phyloP scores from a whole-genome alignment of 92 coral and sea anemone genomes.

The Paramuricea clavata region DNA sequence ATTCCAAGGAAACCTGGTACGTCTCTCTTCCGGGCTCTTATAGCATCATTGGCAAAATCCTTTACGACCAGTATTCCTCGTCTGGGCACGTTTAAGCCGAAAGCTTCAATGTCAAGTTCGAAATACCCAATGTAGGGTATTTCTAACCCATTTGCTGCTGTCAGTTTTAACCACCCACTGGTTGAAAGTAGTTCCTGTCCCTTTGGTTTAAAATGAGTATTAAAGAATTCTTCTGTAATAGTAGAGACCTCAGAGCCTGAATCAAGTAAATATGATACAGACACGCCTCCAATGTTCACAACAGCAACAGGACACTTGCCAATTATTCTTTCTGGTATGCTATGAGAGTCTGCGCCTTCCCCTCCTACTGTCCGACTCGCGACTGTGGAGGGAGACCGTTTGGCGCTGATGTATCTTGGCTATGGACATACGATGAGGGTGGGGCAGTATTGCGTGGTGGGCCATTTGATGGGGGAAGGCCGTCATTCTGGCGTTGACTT shows the following conservation, averaged over 20 bases:
- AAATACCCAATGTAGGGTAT: conserved; percentile 73
- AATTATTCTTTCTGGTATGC: conserved; percentile 58
- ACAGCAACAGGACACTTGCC: conserved; percentile 69
- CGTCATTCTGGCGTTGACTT: conserved; percentile 8
- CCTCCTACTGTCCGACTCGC: conserved; percentile 55
- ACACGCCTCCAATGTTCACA: conserved; percentile 62
- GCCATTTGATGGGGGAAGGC: background rate
- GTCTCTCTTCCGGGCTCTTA: conserved; percentile 36
- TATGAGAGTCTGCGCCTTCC: conserved; percentile 50
- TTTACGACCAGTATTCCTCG: conserved; percentile 73
- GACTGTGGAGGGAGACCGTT: conserved; percentile 41
- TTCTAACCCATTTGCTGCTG: conserved; percentile 77
- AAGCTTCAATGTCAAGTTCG: conserved; percentile 70
- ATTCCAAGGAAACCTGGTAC: conserved; percentile 77
- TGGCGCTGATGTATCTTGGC: conserved; percentile 24
- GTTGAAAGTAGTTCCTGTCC: conserved; percentile 59
- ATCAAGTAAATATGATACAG: conserved; percentile 69
- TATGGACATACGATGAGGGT: background rate
- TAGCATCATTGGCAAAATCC: conserved; percentile 57
- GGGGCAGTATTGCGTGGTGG: background rate
- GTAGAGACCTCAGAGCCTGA: conserved; percentile 81
- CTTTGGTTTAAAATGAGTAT: conserved; percentile 63
- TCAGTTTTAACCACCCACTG: conserved; percentile 56
- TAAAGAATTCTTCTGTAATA: conserved; percentile 67
- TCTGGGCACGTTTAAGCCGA: conserved; percentile 51